These are phyloP conservation scores for Gryon sp. DNA, from an alignment of 1,140 invertebrate genomes.

Conservation along the genomic window DNA sequence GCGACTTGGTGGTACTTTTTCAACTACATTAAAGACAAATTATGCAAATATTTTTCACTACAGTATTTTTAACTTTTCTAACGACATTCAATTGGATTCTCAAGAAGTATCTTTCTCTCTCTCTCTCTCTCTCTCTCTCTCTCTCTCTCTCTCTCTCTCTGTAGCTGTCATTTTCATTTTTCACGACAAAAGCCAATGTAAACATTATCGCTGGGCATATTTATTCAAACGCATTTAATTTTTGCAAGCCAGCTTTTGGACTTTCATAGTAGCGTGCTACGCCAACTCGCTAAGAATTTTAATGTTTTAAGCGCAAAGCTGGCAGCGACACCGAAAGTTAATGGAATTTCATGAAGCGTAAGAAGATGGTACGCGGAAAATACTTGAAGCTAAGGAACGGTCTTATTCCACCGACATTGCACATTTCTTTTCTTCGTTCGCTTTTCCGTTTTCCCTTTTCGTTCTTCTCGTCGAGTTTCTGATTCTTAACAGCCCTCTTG, in stretches of 20 bases:
- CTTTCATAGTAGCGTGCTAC: constrained; percentile 28
- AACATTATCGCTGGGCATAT: constrained; percentile 16
- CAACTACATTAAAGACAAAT: too few relatives aligned
- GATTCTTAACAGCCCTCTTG: constrained; percentile 56
- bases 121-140: too few relatives aligned
- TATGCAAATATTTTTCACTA: too few relatives aligned
- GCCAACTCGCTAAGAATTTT: constrained; percentile 46
- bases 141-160: too few relatives aligned
- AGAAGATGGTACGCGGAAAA: constrained; percentile 37
- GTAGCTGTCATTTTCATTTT: too few relatives aligned
- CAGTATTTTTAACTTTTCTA: too few relatives aligned
- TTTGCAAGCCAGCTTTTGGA: constrained; percentile 13
- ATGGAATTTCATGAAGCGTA: constrained; percentile 60
- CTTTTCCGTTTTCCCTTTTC: constrained; percentile 15
- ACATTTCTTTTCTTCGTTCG: constrained; percentile 29
- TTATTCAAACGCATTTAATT: constrained; percentile 44
- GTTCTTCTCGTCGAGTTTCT: constrained; percentile 10
- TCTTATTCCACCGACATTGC: constrained; percentile 40
- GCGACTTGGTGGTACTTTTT: too few relatives aligned
- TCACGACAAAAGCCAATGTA: not conserved
- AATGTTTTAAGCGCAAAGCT: constrained; percentile 50
- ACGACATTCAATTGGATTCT: too few relatives aligned
- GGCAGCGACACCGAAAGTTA: constrained; percentile 53
- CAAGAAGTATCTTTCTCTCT: too few relatives aligned
- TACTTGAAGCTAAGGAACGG: constrained; percentile 14